Percentiles rank a stretch among this genome's conserved stretches.
Conservation (phyloP, 2,888 invertebrate species). For the Papilio demoleus region DNA sequence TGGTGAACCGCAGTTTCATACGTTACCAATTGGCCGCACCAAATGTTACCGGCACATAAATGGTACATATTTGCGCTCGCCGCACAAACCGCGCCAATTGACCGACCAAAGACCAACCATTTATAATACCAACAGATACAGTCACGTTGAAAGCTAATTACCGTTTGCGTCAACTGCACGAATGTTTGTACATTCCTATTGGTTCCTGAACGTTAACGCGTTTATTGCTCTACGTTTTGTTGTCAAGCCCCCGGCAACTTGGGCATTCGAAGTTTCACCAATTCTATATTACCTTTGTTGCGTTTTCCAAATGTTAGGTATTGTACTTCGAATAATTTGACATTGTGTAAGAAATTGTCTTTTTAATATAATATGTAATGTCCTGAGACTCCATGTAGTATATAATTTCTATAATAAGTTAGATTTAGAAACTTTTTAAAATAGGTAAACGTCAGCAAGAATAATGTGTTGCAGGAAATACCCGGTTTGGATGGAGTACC, state of each 20-base stretch:
- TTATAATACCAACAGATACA: slow-evolving; percentile 23
- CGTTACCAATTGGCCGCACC: slow-evolving; percentile 16
- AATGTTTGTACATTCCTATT: slow-evolving; percentile 34
- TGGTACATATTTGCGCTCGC: slow-evolving; percentile 12
- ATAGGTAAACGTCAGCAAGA: no score
- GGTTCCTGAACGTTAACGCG: slow-evolving; percentile 29
- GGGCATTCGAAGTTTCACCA: background rate
- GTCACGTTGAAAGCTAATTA: slow-evolving; percentile 25
- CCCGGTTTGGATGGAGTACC: no score
- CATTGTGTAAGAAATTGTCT: no score
- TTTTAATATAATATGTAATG: no score
- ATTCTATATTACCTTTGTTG: background rate
- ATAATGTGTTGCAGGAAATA: no score
- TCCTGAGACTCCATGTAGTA: no score
- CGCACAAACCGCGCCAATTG: slow-evolving; percentile 27
- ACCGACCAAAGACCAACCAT: slow-evolving; percentile 26
- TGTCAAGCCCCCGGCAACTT: slow-evolving; percentile 8
- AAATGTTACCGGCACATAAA: slow-evolving; percentile 22
- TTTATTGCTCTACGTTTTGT: slow-evolving; percentile 21
- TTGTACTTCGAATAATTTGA: no score
- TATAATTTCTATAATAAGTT: no score
- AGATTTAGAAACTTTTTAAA: no score
- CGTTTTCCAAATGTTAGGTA: no score
- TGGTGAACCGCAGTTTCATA: slow-evolving; percentile 13
- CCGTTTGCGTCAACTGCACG: slow-evolving; percentile 32